Evolutionary conservation across 2,888 invertebrate species (phyloP).

Genomic region (Drosophila picticornis): DNA sequence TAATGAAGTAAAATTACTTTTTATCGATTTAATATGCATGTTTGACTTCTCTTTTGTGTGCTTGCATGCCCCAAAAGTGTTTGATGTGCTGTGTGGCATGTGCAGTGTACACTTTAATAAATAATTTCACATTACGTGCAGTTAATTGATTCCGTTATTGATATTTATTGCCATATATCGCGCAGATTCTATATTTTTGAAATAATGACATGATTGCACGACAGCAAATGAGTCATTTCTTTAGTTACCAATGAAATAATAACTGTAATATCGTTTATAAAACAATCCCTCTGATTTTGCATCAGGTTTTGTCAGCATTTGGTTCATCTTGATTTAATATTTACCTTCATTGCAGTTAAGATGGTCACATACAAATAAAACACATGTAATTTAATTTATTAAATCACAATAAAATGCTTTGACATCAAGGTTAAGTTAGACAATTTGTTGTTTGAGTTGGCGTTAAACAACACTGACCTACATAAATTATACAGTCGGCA

Average conservation of each 20-base stretch:
- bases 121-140: conserved; percentile 57
- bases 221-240: conserved; percentile 25
- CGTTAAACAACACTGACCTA: conserved; percentile 40
- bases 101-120: conserved; percentile 21
- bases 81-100: conserved; percentile 21
- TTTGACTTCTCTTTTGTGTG: conserved; percentile 12
- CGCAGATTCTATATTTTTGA: not conserved
- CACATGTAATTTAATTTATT: conserved; percentile 3
- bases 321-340: not conserved
- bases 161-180: not conserved
- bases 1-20: conserved; percentile 71
- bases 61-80: conserved; percentile 17
- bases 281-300: not conserved
- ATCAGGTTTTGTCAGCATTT: not conserved
- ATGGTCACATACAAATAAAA: not conserved
- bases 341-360: not conserved
- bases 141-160: conserved; percentile 52
- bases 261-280: not conserved
- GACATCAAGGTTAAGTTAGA: conserved; percentile 20
- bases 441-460: conserved; percentile 19
- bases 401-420: conserved; percentile 22
- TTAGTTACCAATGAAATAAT: not conserved
- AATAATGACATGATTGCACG: conserved; percentile 21
- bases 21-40: conserved; percentile 54
- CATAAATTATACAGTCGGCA: conserved; percentile 39